Percentiles rank a stretch among this genome's conserved stretches.
Conservation (phyloP, 64 coral and sea anemone species). For the Montipora foliosa region DNA sequence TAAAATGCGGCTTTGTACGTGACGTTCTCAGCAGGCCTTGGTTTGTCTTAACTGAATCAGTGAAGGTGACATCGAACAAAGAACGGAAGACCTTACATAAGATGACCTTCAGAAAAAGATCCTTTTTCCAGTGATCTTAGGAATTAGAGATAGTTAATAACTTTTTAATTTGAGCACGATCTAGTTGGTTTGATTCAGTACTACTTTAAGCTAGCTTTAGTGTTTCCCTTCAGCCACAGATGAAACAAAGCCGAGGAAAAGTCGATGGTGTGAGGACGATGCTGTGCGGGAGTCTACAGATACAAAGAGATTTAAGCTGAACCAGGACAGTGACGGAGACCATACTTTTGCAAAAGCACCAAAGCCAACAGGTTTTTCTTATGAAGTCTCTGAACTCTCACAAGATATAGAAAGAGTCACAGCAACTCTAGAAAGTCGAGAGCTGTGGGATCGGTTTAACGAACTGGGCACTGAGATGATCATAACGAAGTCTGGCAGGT, state of each 20-base stretch:
- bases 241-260: conserved; percentile 2
- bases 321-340: neutral
- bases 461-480: conserved; percentile 99
- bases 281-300: neutral
- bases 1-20: neutral
- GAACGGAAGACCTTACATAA: neutral
- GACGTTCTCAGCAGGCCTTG: neutral
- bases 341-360: neutral
- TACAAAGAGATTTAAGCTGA: conserved; percentile 15
- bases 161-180: neutral
- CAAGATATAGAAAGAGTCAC: conserved; percentile 74
- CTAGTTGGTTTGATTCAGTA: neutral
- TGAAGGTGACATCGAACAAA: neutral
- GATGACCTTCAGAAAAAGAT: neutral
- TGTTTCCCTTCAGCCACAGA: conserved; percentile 7
- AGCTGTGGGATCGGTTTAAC: conserved; percentile 98
- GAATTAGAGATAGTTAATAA: neutral
- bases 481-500: conserved; percentile 99
- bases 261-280: neutral
- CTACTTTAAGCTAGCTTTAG: neutral
- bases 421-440: conserved; percentile 85
- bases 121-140: neutral
- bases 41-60: neutral
- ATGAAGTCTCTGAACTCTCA: neutral
- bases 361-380: neutral